phyloP scores from a whole-genome alignment of 2,113 vertebrate genomes.

The Dolichotis patagonum region DNA sequence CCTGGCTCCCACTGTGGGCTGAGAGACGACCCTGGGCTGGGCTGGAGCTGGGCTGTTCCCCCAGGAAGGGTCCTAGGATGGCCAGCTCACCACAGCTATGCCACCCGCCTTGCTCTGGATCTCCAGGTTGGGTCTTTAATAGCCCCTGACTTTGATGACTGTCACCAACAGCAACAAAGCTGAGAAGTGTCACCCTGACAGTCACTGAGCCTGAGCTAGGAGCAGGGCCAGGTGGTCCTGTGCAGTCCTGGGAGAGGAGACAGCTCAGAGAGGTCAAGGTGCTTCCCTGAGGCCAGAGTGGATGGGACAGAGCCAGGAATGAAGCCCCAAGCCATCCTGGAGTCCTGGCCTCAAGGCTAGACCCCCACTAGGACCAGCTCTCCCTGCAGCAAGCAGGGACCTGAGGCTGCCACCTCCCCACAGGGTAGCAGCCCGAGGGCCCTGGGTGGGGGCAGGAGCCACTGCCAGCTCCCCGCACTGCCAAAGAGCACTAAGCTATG shows the following conservation, averaged over 20 bases:
- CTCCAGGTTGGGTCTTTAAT: not conserved
- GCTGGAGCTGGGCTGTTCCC: not conserved
- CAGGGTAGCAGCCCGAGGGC: not conserved
- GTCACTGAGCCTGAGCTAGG: not conserved
- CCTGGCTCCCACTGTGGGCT: not conserved
- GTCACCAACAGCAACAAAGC: not conserved
- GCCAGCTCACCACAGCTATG: no score
- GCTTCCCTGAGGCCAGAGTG: not conserved
- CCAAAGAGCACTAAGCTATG: constrained; percentile 89
- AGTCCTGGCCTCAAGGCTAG: not conserved
- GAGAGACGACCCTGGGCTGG: no score
- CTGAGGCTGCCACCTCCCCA: not conserved
- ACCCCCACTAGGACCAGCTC: not conserved
- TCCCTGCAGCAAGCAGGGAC: not conserved
- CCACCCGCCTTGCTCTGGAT: not conserved
- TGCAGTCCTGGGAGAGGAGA: not conserved
- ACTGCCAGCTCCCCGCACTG: not conserved
- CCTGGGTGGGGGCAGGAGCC: fast-evolving
- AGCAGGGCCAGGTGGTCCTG: not conserved
- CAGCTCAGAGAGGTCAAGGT: not conserved
- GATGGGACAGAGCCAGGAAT: no score
- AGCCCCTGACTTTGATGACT: not conserved
- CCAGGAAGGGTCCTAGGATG: not conserved
- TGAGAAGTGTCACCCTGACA: fast-evolving
- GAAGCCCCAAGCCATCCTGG: not conserved